These are phyloP conservation scores for Trinorchestia longiramus DNA, from an alignment of 1,140 invertebrate genomes.

Conservation along the genomic window DNA sequence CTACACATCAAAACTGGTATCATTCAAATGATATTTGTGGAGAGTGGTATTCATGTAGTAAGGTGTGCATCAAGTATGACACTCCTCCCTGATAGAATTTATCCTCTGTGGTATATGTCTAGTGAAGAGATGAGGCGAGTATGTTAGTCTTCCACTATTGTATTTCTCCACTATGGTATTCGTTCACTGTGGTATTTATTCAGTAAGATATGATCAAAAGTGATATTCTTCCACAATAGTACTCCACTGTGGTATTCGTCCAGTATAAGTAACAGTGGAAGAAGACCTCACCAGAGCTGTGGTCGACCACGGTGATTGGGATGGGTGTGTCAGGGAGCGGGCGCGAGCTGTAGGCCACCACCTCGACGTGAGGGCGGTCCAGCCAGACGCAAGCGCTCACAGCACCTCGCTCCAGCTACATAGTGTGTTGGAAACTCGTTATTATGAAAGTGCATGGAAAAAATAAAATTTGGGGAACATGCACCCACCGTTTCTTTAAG, in stretches of 20 bases:
- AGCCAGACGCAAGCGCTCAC: background rate
- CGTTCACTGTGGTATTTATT: background rate
- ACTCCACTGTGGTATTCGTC: background rate
- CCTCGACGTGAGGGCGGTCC: background rate
- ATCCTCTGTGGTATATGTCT: no score
- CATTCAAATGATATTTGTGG: no score
- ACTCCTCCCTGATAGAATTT: no score
- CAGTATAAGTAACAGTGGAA: background rate
- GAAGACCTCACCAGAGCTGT: constrained; percentile 3
- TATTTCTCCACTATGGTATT: background rate
- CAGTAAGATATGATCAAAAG: no score
- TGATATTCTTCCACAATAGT: background rate
- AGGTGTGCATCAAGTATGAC: no score
- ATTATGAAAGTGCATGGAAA: no score
- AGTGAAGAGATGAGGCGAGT: no score
- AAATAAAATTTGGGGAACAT: no score
- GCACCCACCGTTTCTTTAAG: no score
- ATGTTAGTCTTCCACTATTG: no score
- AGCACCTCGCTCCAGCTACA: background rate
- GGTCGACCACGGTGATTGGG: constrained; percentile 25
- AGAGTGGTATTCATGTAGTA: no score
- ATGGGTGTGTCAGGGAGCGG: constrained; percentile 5
- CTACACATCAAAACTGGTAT: no score
- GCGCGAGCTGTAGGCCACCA: constrained; percentile 25
- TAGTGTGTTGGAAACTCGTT: background rate